A percentile compares a stretch with the other conserved stretches of the same genome.
Evolutionary conservation across 2,888 invertebrate species (phyloP).

Genomic region (Nomada lathburiana): DNA sequence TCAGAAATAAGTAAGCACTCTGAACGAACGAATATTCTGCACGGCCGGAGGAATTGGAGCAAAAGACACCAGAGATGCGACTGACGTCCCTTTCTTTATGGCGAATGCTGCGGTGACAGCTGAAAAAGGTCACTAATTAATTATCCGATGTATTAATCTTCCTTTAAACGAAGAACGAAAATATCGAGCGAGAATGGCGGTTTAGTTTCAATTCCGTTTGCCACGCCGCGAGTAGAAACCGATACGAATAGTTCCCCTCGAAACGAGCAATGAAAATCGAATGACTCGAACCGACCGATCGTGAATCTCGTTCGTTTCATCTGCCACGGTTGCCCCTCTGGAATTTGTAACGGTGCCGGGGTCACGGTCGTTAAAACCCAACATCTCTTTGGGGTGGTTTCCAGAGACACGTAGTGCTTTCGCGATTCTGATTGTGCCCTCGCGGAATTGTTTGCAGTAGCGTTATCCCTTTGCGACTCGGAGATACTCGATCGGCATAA

Average conservation of each 20-base stretch:
- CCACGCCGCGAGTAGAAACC: neutral
- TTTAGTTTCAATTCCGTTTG: slow-evolving; percentile 34
- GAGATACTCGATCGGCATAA: neutral
- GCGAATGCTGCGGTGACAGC: slow-evolving; percentile 22
- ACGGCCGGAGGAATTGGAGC: slow-evolving; percentile 25
- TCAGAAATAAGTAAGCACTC: neutral
- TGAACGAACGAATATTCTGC: slow-evolving; percentile 9
- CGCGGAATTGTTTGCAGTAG: slow-evolving; percentile 28
- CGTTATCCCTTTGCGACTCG: neutral
- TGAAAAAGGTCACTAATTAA: slow-evolving; percentile 39
- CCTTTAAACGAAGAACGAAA: neutral
- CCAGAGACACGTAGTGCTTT: slow-evolving; percentile 4
- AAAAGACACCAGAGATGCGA: slow-evolving; percentile 19
- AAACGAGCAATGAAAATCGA: slow-evolving; percentile 49
- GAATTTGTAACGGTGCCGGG: slow-evolving; percentile 38
- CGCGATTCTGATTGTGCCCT: neutral
- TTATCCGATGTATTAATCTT: slow-evolving; percentile 42
- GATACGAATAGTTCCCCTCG: slow-evolving; percentile 23
- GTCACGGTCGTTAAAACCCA: slow-evolving; percentile 45
- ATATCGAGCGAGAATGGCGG: slow-evolving; percentile 11
- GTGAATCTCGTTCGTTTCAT: slow-evolving; percentile 52
- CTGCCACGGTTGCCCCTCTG: slow-evolving; percentile 22
- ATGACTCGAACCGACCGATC: slow-evolving; percentile 30
- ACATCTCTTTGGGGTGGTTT: slow-evolving; percentile 32
- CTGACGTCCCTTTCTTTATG: slow-evolving; percentile 23